These are phyloP conservation scores for Anthoptus insignis DNA, from an alignment of 2,888 invertebrate genomes.

Conservation along the genomic window DNA sequence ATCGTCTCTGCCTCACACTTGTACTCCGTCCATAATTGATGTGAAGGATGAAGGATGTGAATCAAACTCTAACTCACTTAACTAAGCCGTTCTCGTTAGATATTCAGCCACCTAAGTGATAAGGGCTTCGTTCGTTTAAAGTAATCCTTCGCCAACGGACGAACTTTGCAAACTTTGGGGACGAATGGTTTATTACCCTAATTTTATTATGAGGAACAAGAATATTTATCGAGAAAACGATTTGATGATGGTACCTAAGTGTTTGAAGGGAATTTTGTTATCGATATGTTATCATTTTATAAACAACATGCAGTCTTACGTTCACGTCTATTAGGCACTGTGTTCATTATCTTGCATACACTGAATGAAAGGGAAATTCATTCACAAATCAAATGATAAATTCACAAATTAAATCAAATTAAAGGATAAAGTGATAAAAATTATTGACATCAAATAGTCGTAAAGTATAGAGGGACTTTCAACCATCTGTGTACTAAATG, in stretches of 20 bases:
- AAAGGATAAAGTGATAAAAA: too few relatives aligned
- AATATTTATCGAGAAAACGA: constrained; percentile 8
- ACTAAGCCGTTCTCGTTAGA: constrained; percentile 66
- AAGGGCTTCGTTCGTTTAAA: constrained; percentile 69
- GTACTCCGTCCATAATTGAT: constrained; percentile 70
- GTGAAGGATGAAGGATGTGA: constrained; percentile 65
- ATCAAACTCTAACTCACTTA: constrained; percentile 69
- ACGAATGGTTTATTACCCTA: constrained; percentile 65
- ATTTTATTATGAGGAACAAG: constrained; percentile 56
- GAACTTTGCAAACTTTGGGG: constrained; percentile 63
- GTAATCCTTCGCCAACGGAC: constrained; percentile 58
- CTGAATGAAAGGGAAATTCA: too few relatives aligned
- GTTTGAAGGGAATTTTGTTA: neutral
- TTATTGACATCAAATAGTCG: too few relatives aligned
- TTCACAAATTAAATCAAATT: too few relatives aligned
- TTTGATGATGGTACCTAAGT: neutral
- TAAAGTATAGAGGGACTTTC: too few relatives aligned
- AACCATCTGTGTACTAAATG: too few relatives aligned
- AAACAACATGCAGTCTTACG: too few relatives aligned
- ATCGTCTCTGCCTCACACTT: constrained; percentile 62
- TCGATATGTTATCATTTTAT: neutral
- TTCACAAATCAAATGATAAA: too few relatives aligned
- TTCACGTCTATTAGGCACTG: too few relatives aligned
- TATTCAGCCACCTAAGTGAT: constrained; percentile 67
- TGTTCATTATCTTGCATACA: too few relatives aligned